phyloP scores from a whole-genome alignment of 2,113 vertebrate species.

The Eolophus roseicapilla region DNA sequence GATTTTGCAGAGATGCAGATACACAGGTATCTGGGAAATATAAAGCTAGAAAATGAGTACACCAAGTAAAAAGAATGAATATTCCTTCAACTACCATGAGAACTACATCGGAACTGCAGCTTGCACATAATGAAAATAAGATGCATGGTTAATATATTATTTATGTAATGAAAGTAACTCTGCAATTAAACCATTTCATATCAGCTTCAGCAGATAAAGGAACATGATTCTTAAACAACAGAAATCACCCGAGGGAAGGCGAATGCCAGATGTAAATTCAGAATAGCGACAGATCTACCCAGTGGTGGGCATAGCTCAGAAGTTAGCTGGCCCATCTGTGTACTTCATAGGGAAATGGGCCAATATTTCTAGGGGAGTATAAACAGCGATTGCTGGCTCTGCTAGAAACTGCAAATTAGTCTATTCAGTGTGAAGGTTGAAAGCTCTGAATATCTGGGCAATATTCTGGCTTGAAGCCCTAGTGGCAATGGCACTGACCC shows the following conservation, averaged over 20 bases:
- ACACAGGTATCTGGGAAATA: background rate
- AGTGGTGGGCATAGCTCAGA: background rate
- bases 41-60: background rate
- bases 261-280: background rate
- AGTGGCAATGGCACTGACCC: background rate
- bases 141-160: slow-evolving; percentile 15
- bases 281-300: background rate
- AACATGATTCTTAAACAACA: background rate
- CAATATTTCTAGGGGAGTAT: background rate
- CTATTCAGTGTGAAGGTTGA: background rate
- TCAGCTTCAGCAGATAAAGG: background rate
- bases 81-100: background rate
- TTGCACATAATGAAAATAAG: background rate
- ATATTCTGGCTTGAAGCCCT: background rate
- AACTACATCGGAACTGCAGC: background rate
- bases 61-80: background rate
- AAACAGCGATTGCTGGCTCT: background rate
- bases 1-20: background rate
- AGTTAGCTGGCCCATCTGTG: background rate
- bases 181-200: slow-evolving; percentile 7
- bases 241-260: background rate
- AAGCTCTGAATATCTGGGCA: background rate
- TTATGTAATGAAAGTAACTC: background rate
- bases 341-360: background rate
- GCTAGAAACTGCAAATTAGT: background rate